These are phyloP conservation scores for Tetranychus piercei DNA, from an alignment of 2,888 invertebrate species.

Conservation along the genomic window DNA sequence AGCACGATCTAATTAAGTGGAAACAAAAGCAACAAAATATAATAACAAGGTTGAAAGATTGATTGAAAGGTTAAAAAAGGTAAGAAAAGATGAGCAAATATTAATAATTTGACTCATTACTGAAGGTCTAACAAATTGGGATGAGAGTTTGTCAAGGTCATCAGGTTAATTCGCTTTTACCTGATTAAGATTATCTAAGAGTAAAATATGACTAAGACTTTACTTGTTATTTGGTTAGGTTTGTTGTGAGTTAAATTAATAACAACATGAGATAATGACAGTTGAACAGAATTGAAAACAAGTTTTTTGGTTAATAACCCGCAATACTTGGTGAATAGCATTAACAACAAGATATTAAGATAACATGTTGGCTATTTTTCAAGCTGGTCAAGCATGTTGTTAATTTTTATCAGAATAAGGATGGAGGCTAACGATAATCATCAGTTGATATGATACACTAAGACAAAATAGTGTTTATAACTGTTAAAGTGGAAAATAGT, in stretches of 20 bases:
- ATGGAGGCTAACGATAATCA: neutral
- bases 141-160: neutral
- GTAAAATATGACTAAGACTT: too few relatives aligned
- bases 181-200: neutral
- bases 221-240: too few relatives aligned
- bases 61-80: too few relatives aligned
- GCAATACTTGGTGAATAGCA: neutral
- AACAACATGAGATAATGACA: neutral
- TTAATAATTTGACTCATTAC: too few relatives aligned
- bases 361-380: neutral
- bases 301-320: neutral
- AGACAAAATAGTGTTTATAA: neutral
- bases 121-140: too few relatives aligned
- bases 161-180: neutral
- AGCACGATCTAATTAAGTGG: too few relatives aligned
- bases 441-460: neutral
- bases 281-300: neutral
- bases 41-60: too few relatives aligned
- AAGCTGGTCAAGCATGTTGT: neutral
- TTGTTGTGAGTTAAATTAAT: too few relatives aligned
- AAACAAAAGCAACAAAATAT: too few relatives aligned
- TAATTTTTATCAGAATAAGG: neutral
- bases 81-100: too few relatives aligned
- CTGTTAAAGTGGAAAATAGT: neutral
- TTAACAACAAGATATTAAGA: neutral